Evolutionary conservation across 2,888 invertebrate genomes (phyloP).

Genomic region (Drosophila anomelani): DNA sequence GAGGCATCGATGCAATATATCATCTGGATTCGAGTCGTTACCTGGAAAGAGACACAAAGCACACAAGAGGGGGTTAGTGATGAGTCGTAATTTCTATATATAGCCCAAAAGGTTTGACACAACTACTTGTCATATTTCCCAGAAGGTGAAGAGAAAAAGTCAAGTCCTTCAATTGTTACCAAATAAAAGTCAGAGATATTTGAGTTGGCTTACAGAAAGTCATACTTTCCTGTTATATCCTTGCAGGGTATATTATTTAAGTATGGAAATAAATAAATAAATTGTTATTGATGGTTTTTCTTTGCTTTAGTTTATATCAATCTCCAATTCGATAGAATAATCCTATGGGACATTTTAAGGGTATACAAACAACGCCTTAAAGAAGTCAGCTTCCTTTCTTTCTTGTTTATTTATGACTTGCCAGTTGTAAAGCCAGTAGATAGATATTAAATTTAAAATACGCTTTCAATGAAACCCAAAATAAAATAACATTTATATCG

Average conservation of each 20-base stretch:
- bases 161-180: neutral
- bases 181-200: neutral
- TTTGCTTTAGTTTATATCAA: neutral
- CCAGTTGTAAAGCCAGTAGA: neutral
- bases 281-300: neutral
- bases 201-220: neutral
- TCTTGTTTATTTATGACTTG: neutral
- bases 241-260: neutral
- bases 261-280: neutral
- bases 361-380: neutral
- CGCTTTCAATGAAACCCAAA: slow-evolving; percentile 1
- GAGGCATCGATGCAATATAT: slow-evolving; percentile 45
- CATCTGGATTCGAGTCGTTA: slow-evolving; percentile 45
- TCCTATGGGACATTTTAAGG: neutral
- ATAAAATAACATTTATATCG: slow-evolving; percentile 10
- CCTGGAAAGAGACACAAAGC: slow-evolving; percentile 35
- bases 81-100: slow-evolving; percentile 21
- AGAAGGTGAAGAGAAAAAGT: neutral
- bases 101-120: slow-evolving; percentile 12
- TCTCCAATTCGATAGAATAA: neutral
- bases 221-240: neutral
- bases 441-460: slow-evolving; percentile 5
- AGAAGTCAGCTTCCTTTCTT: neutral
- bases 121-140: slow-evolving; percentile 7
- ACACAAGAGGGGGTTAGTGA: slow-evolving; percentile 20